A percentile compares a stretch with the other conserved stretches of the same genome.
phyloP scores from a whole-genome alignment of 2,888 invertebrate species.

The Cybosia mesomella region DNA sequence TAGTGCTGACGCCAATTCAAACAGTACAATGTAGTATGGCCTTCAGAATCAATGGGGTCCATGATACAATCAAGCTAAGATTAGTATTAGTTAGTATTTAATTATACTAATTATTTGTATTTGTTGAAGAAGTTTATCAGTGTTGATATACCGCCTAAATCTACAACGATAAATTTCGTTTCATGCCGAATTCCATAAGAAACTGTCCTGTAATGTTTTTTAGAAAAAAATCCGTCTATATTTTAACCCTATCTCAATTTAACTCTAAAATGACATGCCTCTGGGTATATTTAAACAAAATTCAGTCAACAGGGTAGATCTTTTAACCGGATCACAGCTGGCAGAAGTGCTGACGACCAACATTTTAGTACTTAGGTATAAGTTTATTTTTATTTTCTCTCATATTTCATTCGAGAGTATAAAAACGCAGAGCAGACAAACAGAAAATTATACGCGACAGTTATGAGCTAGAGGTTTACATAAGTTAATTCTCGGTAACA shows the following conservation, averaged over 20 bases:
- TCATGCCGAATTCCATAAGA: conserved; percentile 33
- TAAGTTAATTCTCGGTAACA: conserved; percentile 39
- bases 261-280: conserved; percentile 42
- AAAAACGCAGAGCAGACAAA: conserved; percentile 18
- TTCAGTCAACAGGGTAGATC: conserved; percentile 53
- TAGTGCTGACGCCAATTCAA: too few species aligned
- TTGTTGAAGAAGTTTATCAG: neutral
- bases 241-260: conserved; percentile 57
- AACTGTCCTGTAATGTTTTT: conserved; percentile 41
- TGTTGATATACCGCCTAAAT: conserved; percentile 27
- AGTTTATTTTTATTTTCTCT: conserved; percentile 31
- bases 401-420: conserved; percentile 29
- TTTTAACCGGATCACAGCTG: conserved; percentile 52
- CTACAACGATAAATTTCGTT: conserved; percentile 32
- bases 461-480: conserved; percentile 25
- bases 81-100: too few species aligned
- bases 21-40: too few species aligned
- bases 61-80: too few species aligned
- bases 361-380: conserved; percentile 29
- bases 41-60: too few species aligned
- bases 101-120: conserved; percentile 6
- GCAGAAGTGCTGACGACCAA: conserved; percentile 29
- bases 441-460: conserved; percentile 8
- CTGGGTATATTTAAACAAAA: conserved; percentile 51
- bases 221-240: conserved; percentile 54